Conservation (phyloP, 2,113 vertebrate species). For the Propithecus coquereli region DNA sequence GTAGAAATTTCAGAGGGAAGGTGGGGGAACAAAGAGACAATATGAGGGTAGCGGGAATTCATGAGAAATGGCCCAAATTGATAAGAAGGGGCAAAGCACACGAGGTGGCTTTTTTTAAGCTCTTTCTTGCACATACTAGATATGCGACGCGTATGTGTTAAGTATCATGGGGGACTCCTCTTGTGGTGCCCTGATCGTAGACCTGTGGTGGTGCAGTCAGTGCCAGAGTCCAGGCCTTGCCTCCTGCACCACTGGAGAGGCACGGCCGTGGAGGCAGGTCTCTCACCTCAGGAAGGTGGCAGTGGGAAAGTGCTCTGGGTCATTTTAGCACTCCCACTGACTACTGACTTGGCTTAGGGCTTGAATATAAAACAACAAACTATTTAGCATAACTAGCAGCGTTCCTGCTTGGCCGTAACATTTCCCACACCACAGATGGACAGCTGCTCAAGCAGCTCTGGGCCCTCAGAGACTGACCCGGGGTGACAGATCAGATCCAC, state of each 20-base stretch:
- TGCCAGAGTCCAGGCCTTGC: not conserved
- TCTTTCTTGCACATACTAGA: not conserved
- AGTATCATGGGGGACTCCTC: not conserved
- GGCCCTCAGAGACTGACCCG: not conserved
- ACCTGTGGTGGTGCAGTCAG: no score
- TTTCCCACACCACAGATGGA: not conserved
- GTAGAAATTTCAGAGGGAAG: not conserved
- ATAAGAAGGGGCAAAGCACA: not conserved
- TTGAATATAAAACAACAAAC: not conserved
- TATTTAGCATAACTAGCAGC: not conserved
- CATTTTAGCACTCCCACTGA: not conserved
- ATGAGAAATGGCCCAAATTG: not conserved
- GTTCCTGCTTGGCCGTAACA: not conserved
- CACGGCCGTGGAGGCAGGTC: no score
- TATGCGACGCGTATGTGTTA: not conserved
- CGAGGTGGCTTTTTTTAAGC: not conserved
- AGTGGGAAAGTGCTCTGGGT: not conserved
- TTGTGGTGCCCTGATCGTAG: not conserved
- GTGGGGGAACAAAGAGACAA: fast-evolving
- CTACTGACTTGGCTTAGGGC: not conserved
- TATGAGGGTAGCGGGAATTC: not conserved
- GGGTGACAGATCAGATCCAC: not conserved
- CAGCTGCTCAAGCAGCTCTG: not conserved
- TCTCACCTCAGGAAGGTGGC: fast-evolving
- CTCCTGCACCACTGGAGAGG: not conserved